These are phyloP conservation scores for Antheraea pernyi DNA, from an alignment of 1,140 invertebrate genomes.

Conservation along the genomic window DNA sequence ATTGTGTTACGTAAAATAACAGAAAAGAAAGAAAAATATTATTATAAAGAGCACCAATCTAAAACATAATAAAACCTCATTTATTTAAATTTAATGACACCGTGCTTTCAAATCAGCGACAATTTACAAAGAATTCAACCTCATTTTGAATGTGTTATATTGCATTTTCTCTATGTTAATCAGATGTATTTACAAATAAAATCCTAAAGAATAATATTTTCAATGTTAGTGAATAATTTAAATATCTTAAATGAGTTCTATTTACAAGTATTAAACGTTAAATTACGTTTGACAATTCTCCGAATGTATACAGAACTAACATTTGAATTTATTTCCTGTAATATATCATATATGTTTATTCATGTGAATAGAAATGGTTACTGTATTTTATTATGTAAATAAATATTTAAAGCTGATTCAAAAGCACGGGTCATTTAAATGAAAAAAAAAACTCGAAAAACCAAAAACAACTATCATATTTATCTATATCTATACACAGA, in stretches of 20 bases:
- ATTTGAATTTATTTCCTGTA: too few relatives aligned
- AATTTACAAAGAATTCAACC: neutral
- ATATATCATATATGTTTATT: too few relatives aligned
- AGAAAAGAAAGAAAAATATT: conserved; percentile 8
- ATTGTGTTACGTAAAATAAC: conserved; percentile 28
- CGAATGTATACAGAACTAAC: neutral
- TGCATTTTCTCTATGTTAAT: neutral
- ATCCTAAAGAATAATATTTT: conserved; percentile 4
- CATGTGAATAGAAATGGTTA: too few relatives aligned
- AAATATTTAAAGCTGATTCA: neutral
- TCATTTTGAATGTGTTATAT: neutral
- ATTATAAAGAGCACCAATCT: conserved; percentile 38
- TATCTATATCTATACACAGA: conserved; percentile 32
- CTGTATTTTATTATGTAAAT: too few relatives aligned
- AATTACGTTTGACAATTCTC: neutral
- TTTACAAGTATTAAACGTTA: neutral
- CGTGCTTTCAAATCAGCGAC: neutral
- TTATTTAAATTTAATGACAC: conserved; percentile 1
- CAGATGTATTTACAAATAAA: neutral
- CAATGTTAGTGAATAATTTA: too few relatives aligned
- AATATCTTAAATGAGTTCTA: too few relatives aligned
- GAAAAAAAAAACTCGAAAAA: conserved; percentile 6
- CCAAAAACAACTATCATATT: conserved; percentile 14
- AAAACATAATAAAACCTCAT: conserved; percentile 3
- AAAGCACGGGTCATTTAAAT: neutral